phyloP scores from a whole-genome alignment of 2,797 vertebrate species.

The Bradypodion ventrale region DNA sequence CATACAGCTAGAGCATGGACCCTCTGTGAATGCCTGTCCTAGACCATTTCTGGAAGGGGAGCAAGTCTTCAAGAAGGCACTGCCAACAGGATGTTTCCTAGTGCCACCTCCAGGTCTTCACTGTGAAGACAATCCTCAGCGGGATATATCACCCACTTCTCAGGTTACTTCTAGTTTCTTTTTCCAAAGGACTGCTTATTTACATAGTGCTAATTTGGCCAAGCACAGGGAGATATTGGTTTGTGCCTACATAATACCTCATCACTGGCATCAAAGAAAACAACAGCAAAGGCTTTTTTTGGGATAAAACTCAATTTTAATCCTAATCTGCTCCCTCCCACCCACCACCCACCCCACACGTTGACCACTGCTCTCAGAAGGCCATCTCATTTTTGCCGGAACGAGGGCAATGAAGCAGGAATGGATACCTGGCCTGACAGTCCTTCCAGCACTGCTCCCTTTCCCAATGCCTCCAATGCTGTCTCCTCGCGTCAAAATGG shows the following conservation, averaged over 20 bases:
- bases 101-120: background rate
- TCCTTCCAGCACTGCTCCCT: conserved; percentile 78
- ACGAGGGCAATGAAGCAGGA: background rate
- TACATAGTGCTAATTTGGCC: background rate
- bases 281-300: background rate
- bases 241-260: background rate
- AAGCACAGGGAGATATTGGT: background rate
- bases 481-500: conserved; percentile 95
- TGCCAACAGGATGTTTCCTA: background rate
- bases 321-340: background rate
- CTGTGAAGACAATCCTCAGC: background rate
- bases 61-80: background rate
- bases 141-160: background rate
- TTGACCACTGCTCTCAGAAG: background rate
- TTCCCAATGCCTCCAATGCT: conserved; percentile 89
- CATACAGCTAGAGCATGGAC: background rate
- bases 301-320: too few relatives aligned
- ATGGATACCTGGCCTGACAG: conserved; percentile 68
- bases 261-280: background rate
- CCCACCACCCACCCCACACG: background rate
- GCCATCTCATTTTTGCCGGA: background rate
- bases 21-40: too few relatives aligned
- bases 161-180: background rate
- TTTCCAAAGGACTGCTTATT: background rate
- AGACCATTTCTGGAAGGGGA: background rate